Base-by-base conservation (phyloP, 2,888 invertebrate genomes). In the Agrotis exclamationis region DNA sequence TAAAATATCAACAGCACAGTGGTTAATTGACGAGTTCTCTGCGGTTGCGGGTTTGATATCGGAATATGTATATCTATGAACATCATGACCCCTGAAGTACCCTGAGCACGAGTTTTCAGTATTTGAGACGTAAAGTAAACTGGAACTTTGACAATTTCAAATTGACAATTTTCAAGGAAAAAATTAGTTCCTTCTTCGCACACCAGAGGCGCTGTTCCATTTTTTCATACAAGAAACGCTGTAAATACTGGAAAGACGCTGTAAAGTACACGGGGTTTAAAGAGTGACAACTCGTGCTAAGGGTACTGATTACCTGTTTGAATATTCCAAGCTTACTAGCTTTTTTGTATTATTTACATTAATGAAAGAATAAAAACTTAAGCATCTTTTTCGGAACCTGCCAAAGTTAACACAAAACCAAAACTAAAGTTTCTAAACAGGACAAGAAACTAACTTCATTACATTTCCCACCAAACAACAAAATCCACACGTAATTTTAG, bases 401-500 rank as follows among this genome's bases (percentile, higher is more conserved):
- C 6, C 9, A 4, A 57, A 39, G 20, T 18, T 39, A 39, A n/a
- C 39, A 4, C 3, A 16, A 11, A 9, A 18, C 13, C 47, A 47
- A 53, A 70, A 53, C 1, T 2, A 28, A 67, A 59, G 28, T 66
- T 63, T 64, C 9, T 11, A n/a, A 47, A 67, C 13, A 3, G 13
- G 44, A n/a, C 22, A 24, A 44, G 47, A 14, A 60, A 68, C 24
- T 14, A 13, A 63, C 48, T 56, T 20, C 0, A 56, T n/a, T 57
- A 51, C 76, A 47, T 51, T 73, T 48, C 54, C 2, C 47, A 20
- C 18, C 14, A 39, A 53, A 16, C 58, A 44, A 18, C 11, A 63
- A 47, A 56, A 60, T 68, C 56, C 48, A 62, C 56, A 44, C 62
- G 66, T 63, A 86, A 77, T 72, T 75, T 74, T 74, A 74, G 66